Evolutionary conservation across 2,888 invertebrate genomes (phyloP), one percentile per base, ranked within the genome.

Genomic region (Synanthedon andrenaeformis): DNA sequence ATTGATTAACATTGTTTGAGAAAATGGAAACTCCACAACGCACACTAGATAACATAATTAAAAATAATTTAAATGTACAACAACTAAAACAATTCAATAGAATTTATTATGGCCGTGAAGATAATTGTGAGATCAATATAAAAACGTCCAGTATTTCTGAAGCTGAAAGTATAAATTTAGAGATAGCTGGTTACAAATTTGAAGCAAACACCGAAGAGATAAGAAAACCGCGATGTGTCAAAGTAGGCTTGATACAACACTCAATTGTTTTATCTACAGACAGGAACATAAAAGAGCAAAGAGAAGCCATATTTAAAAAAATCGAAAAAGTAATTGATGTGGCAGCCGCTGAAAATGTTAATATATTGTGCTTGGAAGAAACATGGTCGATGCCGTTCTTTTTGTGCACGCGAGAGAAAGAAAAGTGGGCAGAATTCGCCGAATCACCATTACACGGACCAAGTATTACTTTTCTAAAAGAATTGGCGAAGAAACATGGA

Each of bases 371-470:
- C 71, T 90, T 98, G 58, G 99, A 99, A 82, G 99, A 99, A 87
- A 94, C 97, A 2, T 99, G 99, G 99, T 91, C 93, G 3, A 98
- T 99, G 98, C 98, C 99, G 0, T 99, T 99, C 87, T 97, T 95
- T 10, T 96, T 99, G 70, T 99, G 98, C 73, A 99, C 99, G 0
- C 89, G 96, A 53, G 96, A 97, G 78, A 97, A 95, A 70, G 90
- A 92, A 57, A 96, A 96, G 0, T 99, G 99, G 99, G 92, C 93
- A 62, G 96, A 97, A 73, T 97, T 98, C 78, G 97, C 97, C 0
- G 99, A 99, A 80, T 91, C 93, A 42, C 94, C 95, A 0, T 90
- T 92, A 66, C 78, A 89, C 59, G 99, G 99, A 0, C 93, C 96
- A 0, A 94, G 96, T 1, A 95, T 95, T 0, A 85, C 86, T 63